A percentile compares a stretch with the other conserved stretches of the same genome.
These are phyloP conservation scores for Andrena chrysosceles DNA, from an alignment of 2,888 invertebrate species.

Conservation along the genomic window DNA sequence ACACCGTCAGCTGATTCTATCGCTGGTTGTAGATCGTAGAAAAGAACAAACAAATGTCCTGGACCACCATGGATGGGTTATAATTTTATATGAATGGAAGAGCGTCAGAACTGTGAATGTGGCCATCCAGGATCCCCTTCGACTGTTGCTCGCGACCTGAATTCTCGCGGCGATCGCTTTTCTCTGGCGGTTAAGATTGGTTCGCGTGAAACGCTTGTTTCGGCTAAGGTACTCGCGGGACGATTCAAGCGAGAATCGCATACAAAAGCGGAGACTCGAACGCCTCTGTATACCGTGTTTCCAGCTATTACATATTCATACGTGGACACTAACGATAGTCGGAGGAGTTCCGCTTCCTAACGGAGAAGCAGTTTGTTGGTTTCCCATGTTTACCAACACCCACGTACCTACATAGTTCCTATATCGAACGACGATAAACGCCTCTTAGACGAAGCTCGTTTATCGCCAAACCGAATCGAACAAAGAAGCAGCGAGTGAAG, in stretches of 20 bases:
- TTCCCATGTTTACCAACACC: constrained; percentile 71
- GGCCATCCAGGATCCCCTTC: too few species aligned
- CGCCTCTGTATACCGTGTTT: constrained; percentile 28
- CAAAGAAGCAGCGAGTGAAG: neutral
- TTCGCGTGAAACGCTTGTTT: constrained; percentile 3
- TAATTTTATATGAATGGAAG: too few species aligned
- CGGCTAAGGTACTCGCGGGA: constrained; percentile 7
- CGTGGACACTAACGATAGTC: constrained; percentile 71
- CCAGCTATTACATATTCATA: constrained; percentile 72
- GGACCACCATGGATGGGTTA: too few species aligned
- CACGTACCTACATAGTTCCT: constrained; percentile 9
- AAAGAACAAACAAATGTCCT: too few species aligned
- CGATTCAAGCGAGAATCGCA: constrained; percentile 32
- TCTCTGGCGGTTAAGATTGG: neutral
- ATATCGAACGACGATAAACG: constrained; percentile 51
- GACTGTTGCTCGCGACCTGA: too few species aligned
- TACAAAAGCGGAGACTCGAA: constrained; percentile 32
- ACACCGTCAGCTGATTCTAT: neutral
- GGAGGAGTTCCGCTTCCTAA: constrained; percentile 62
- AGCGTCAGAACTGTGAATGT: too few species aligned
- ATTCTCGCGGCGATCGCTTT: neutral
- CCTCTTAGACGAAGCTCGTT: neutral
- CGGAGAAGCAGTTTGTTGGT: constrained; percentile 68
- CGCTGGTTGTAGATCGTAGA: neutral
- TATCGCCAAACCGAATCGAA: constrained; percentile 19